Evolutionary conservation across 2,797 vertebrate species (phyloP).

Genomic region (Gobio occitaniae): DNA sequence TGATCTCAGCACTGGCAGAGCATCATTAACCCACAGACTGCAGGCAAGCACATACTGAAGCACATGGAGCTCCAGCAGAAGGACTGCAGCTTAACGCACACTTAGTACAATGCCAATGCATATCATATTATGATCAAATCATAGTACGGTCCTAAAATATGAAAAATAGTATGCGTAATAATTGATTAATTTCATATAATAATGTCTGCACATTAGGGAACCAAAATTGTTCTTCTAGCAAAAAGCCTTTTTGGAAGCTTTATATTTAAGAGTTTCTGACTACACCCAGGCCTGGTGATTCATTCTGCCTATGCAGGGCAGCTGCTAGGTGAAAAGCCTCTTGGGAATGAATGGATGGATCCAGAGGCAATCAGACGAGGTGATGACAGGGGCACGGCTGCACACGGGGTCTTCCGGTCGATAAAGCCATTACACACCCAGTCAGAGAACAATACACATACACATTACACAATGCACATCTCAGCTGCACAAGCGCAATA

Average conservation of each 20-base stretch:
- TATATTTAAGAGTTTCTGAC: background rate
- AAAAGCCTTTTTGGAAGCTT: background rate
- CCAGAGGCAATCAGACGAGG: slow-evolving; percentile 50
- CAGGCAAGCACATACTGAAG: slow-evolving; percentile 4
- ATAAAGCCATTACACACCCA: slow-evolving; percentile 55
- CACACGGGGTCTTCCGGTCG: slow-evolving; percentile 31
- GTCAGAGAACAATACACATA: slow-evolving; percentile 14
- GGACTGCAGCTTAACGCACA: background rate
- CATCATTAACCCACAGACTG: slow-evolving; percentile 30
- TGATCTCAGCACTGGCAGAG: slow-evolving; percentile 38
- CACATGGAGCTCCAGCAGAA: background rate
- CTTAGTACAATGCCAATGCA: background rate
- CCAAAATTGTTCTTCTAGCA: background rate
- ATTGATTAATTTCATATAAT: background rate
- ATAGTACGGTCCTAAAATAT: background rate
- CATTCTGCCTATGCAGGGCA: background rate
- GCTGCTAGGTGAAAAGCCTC: slow-evolving; percentile 21
- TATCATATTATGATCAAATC: background rate
- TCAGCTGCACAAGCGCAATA: background rate
- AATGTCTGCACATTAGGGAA: background rate
- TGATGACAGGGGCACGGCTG: slow-evolving; percentile 35
- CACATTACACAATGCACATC: background rate
- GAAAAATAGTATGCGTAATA: background rate
- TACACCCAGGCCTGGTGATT: background rate
- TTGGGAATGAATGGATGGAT: slow-evolving; percentile 24